A percentile compares a stretch with the other conserved stretches of the same genome.
phyloP scores from a whole-genome alignment of 2,888 invertebrate genomes.

The Netelia melanura region DNA sequence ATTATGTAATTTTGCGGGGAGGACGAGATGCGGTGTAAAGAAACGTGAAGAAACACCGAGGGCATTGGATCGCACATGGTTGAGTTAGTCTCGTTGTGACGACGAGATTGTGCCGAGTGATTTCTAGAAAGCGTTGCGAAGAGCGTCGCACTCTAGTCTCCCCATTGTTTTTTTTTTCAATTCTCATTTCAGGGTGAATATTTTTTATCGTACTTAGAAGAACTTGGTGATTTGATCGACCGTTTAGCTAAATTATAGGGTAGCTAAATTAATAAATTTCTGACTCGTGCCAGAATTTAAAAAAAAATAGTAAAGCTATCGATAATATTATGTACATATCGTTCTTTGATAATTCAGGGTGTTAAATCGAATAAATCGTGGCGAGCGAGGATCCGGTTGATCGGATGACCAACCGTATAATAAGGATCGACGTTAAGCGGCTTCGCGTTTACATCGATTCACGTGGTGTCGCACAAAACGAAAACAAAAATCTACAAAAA shows the following conservation, averaged over 20 bases:
- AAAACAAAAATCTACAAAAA: neutral
- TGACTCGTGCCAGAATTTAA: neutral
- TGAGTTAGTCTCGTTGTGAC: neutral
- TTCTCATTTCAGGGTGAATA: neutral
- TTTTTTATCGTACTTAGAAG: neutral
- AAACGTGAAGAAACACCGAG: neutral
- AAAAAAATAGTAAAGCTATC: neutral
- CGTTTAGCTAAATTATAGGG: too few relatives aligned
- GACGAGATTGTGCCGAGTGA: neutral
- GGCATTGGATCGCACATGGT: neutral
- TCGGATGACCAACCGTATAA: conserved; percentile 17
- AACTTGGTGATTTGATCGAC: too few relatives aligned
- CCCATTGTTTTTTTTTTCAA: neutral
- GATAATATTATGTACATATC: neutral
- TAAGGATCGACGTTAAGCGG: conserved; percentile 46
- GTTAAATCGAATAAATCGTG: conserved; percentile 18
- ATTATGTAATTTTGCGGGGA: neutral
- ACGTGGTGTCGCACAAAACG: neutral
- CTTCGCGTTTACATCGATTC: conserved; percentile 45
- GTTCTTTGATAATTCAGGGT: neutral
- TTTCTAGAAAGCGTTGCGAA: conserved; percentile 15
- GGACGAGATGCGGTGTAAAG: conserved; percentile 4
- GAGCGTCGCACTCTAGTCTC: neutral
- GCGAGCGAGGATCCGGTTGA: conserved; percentile 3
- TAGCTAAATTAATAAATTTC: conserved; percentile 34